Percentiles rank a stretch among this genome's conserved stretches.
phyloP scores from a whole-genome alignment of 2,113 vertebrate genomes.

The Erinaceus europaeus region DNA sequence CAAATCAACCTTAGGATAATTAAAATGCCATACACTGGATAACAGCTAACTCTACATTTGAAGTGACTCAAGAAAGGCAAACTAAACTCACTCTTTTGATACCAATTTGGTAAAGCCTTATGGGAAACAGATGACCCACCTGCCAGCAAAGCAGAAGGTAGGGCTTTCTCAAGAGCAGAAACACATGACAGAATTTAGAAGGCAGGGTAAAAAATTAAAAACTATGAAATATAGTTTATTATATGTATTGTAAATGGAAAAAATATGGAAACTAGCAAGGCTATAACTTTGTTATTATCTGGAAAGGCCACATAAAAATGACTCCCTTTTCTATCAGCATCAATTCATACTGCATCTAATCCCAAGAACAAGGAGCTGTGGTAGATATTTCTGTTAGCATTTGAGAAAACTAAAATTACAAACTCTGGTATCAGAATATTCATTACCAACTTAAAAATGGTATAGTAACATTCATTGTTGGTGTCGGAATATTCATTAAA shows the following conservation, averaged over 20 bases:
- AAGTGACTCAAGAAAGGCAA: constrained; percentile 19
- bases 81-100: background rate
- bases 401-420: no score
- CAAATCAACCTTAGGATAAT: background rate
- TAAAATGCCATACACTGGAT: background rate
- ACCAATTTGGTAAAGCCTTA: constrained; percentile 1
- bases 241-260: constrained; percentile 8
- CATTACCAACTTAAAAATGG: constrained; percentile 10
- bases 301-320: background rate
- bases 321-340: background rate
- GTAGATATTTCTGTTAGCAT: background rate
- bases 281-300: constrained; percentile 23
- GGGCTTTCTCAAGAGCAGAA: constrained; percentile 10
- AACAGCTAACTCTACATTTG: background rate
- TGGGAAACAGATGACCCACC: background rate
- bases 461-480: background rate
- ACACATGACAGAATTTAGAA: constrained; percentile 8
- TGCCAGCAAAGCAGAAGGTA: background rate
- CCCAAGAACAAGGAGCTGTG: background rate
- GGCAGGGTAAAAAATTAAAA: background rate
- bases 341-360: background rate
- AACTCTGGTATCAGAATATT: constrained; percentile 26
- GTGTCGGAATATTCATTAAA: no score
- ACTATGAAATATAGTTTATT: constrained; percentile 4
- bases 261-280: constrained; percentile 31